phyloP scores from a whole-genome alignment of 2,888 invertebrate genomes.

The Pollenia amentaria region DNA sequence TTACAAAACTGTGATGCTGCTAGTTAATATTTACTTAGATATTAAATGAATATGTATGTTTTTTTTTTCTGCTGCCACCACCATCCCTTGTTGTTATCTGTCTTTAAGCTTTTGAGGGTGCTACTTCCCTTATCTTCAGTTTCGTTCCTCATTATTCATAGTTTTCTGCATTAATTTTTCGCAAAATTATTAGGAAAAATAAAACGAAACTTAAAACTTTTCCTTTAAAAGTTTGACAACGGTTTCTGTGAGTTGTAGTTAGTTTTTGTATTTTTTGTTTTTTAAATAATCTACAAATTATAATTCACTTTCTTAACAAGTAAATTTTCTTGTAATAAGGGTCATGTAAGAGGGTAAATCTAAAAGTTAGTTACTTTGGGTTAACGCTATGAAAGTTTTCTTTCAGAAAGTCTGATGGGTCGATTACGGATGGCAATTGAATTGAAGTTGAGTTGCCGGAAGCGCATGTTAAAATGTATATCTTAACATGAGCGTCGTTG shows the following conservation, averaged over 20 bases:
- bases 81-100: background rate
- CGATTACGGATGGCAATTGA: no score
- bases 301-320: conserved; percentile 37
- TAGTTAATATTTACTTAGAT: conserved; percentile 60
- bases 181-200: conserved; percentile 1
- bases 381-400: no score
- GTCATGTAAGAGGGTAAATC: background rate
- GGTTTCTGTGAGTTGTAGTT: conserved; percentile 22
- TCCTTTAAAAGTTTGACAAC: conserved; percentile 38
- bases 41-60: conserved; percentile 42
- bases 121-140: background rate
- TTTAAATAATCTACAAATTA: conserved; percentile 48
- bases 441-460: no score
- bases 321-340: conserved; percentile 7
- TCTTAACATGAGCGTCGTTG: no score
- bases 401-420: no score
- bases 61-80: background rate
- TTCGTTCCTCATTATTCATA: conserved; percentile 33
- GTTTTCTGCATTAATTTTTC: conserved; percentile 21
- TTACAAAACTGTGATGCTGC: conserved; percentile 45
- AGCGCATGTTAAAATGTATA: no score
- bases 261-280: conserved; percentile 4
- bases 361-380: background rate
- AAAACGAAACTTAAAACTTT: conserved; percentile 27
- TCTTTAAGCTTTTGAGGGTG: background rate